Evolutionary conservation across 2,888 invertebrate genomes (phyloP), one percentile per base, ranked within the genome.

Genomic region (Volucella inflata): DNA sequence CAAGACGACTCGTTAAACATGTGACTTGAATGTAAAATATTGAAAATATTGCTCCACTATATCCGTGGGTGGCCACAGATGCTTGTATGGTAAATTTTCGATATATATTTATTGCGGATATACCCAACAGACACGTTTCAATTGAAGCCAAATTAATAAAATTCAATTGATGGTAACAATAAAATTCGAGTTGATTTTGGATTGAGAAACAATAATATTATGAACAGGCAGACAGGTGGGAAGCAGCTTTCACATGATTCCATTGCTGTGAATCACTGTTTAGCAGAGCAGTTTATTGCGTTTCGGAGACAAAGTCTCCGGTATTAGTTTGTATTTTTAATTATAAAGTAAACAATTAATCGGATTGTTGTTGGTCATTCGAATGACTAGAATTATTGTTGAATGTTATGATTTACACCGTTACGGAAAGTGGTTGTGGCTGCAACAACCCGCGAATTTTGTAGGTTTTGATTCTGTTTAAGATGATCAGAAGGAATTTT

Each of bases 101-200:
- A 42, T n/a, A 57, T n/a, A 57, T 57, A 57, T 64, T 64, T 64
- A 70, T 57, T 70, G 68, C 68, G 53, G 55, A 68, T 68, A 68
- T 55, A 14, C 30, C 36, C 38, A 36, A 68, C 44, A 46, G 46
- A 68, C 55, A 68, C 68, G 55, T 68, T 68, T 30, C 11, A n/a
- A 30, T 14, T n/a, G 51, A 50, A 36, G 40, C 6, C 51, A 42
- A 67, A 53, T 30, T 21, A 46, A 40, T 42, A n/a, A 60, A 59
- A 44, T 46, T 11, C 4, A 46, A 14, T 46, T 4, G 11, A 16
- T 59, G 55, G 38, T 55, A 6, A 53, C 53, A 12, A 53, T 30
- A 30, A 53, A 30, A 30, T 17, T 55, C 30, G 30, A 30, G 30
- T 30, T 6, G 30, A 30, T 36, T 55, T 55, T 55, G 38, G 12